Evolutionary conservation across 2,888 invertebrate species (phyloP), one percentile per base, ranked within the genome.

Genomic region (Parnassius mnemosyne): DNA sequence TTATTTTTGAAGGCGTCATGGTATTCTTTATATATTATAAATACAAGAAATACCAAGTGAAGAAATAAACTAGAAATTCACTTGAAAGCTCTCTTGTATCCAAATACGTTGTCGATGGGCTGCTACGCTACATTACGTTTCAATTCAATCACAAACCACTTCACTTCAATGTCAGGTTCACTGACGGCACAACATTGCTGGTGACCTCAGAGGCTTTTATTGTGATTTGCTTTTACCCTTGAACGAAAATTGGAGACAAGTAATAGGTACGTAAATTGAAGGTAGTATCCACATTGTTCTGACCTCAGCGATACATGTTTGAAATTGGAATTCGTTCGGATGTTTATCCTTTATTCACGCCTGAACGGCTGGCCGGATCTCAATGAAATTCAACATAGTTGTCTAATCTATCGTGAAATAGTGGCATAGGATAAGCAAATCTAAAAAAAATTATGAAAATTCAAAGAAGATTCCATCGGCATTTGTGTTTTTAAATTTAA

Each of bases 141-240:
- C 82, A 78, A 85, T 88, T 79, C 82, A 85, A 83, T 87, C 77
- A 74, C 77, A 77, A 76, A 76, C 20, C 54, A 73, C 65, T 64
- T 42, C 62, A 65, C 65, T 67, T 79, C 88, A 89, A 87, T 87
- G 86, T 85, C 87, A 89, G 87, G 87, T 87, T 87, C 87, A 80
- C 61, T 64, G 62, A 67, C 63, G 65, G 58, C 52, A 60, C 70
- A 70, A 60, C 69, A 70, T 70, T 69, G 68, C 68, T 57, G 57
- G 49, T 42, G 50, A 50, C 57, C 57, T 49, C 49, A 11, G 64
- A 41, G 62, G 52, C 53, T 65, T 76, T 89, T 78, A 77, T 70
- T 63, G 71, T 87, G 87, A 89, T 89, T 85, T 85, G 84, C 82
- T 84, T 79, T 76, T 70, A 72, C 75, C 75, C 76, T 77, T 74